phyloP scores from a whole-genome alignment of 2,797 vertebrate genomes.

The Crax fasciolata region DNA sequence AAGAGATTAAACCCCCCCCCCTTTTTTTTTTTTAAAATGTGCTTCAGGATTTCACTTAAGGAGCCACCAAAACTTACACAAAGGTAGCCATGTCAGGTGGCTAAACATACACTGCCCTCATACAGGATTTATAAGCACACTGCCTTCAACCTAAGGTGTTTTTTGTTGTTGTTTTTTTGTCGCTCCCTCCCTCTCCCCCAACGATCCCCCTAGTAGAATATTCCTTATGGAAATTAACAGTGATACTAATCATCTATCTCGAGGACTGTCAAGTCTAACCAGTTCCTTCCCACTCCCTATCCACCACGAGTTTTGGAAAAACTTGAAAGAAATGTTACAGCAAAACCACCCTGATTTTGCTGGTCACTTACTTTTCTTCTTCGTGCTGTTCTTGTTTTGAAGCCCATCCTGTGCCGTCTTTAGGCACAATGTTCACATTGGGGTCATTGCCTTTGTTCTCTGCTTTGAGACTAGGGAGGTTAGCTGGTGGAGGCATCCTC shows the following conservation, averaged over 20 bases:
- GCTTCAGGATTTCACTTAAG: not conserved
- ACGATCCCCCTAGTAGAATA: not conserved
- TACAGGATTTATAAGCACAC: accelerated
- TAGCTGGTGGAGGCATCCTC: slow-evolving; percentile 98
- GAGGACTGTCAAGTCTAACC: not conserved
- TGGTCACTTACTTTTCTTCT: slow-evolving; percentile 91
- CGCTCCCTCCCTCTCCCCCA: not conserved
- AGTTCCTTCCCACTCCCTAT: not conserved
- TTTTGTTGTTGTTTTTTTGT: not conserved
- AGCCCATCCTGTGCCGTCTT: slow-evolving; percentile 98
- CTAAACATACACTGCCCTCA: not conserved
- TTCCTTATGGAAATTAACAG: not conserved
- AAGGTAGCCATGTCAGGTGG: accelerated
- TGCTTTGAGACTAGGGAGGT: slow-evolving; percentile 97
- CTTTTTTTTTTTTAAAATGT: accelerated
- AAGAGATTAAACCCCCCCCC: not conserved
- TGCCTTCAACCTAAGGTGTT: not conserved
- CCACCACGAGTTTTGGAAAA: not conserved
- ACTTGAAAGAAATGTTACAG: not conserved
- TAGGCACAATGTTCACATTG: slow-evolving; percentile 98
- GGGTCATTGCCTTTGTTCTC: slow-evolving; percentile 99
- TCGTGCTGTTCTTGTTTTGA: slow-evolving; percentile 92
- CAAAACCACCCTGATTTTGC: not conserved
- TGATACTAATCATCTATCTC: not conserved
- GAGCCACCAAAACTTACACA: not conserved